phyloP scores from a whole-genome alignment of 2,113 vertebrate genomes.

The Tonatia bakeri region DNA sequence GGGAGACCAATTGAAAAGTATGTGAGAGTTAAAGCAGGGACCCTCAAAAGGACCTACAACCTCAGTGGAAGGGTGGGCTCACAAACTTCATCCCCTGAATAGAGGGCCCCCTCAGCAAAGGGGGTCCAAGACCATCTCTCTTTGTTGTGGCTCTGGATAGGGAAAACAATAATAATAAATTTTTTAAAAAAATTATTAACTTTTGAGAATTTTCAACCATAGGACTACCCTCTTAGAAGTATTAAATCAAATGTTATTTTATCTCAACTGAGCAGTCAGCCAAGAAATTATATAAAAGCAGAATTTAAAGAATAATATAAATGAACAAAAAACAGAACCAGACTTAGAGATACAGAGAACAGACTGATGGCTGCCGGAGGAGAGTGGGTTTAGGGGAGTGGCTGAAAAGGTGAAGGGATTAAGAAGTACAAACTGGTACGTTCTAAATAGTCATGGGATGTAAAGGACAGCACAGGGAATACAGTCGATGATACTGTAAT shows the following conservation, averaged over 20 bases:
- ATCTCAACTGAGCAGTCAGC: neutral
- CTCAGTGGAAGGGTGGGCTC: neutral
- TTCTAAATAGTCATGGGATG: neutral
- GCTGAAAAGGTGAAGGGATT: neutral
- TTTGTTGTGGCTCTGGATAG: neutral
- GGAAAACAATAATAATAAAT: neutral
- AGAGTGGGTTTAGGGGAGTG: neutral
- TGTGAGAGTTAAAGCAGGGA: neutral
- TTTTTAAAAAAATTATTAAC: neutral
- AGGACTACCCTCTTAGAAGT: neutral
- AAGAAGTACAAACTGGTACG: neutral
- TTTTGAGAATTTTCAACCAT: slow-evolving; percentile 6
- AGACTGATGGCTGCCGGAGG: neutral
- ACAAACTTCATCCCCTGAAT: neutral
- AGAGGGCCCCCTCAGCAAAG: neutral
- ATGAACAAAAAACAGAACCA: neutral
- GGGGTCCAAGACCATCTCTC: neutral
- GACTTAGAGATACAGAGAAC: neutral
- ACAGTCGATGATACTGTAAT: neutral
- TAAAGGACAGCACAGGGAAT: neutral
- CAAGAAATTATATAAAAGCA: slow-evolving; percentile 7
- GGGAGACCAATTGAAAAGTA: neutral
- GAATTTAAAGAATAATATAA: neutral
- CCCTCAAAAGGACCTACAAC: neutral
- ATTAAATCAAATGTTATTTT: slow-evolving; percentile 12